phyloP scores from a whole-genome alignment of 2,113 vertebrate genomes.

The Tachysurus fulvidraco region DNA sequence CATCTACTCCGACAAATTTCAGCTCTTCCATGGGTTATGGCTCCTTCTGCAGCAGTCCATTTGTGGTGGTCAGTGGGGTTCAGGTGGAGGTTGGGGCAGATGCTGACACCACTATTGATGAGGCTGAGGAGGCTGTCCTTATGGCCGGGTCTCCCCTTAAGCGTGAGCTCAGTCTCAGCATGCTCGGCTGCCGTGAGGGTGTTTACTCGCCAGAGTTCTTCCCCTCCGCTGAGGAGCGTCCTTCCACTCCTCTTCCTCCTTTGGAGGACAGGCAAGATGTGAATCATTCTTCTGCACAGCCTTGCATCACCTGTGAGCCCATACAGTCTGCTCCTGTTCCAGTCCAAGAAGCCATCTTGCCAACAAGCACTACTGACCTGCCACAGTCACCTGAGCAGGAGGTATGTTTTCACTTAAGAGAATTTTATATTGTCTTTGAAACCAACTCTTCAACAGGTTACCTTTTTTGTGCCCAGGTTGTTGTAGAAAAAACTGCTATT shows the following conservation, averaged over 20 bases:
- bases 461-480: neutral
- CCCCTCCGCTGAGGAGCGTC: conserved; percentile 59
- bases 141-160: conserved; percentile 62
- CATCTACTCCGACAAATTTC: neutral
- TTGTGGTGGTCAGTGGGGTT: conserved; percentile 59
- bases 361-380: neutral
- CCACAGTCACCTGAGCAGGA: neutral
- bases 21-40: conserved; percentile 28
- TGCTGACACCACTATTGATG: conserved; percentile 62
- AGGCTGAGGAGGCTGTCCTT: conserved; percentile 66
- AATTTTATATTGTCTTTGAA: neutral
- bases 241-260: conserved; percentile 37
- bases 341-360: neutral
- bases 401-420: conserved; percentile 11
- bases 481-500: neutral
- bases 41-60: conserved; percentile 60
- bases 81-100: conserved; percentile 61
- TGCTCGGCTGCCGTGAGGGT: conserved; percentile 71
- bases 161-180: conserved; percentile 73
- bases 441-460: neutral
- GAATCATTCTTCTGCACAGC: conserved; percentile 52
- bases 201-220: conserved; percentile 54
- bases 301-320: conserved; percentile 43
- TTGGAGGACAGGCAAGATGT: neutral
- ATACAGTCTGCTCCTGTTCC: neutral